Conservation (phyloP, 2,113 vertebrate species). For the Ceyx margarethae region DNA sequence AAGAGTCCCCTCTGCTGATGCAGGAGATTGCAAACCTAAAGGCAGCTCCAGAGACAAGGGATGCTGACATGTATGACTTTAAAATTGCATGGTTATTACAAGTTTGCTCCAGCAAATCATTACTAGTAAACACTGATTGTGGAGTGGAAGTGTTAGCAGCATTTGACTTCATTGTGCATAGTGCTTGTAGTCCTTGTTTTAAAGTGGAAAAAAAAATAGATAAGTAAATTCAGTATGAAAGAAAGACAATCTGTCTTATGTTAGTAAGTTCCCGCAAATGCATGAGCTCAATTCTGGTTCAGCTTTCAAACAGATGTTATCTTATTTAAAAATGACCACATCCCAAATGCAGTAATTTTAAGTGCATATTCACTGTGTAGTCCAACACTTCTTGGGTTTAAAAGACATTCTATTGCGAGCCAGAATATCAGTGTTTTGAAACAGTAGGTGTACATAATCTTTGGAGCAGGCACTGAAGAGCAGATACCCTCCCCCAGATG, state of each 20-base stretch:
- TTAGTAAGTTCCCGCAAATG: conserved; percentile 17
- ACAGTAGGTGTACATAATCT: not conserved
- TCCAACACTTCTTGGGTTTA: conserved; percentile 45
- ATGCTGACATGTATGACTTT: not conserved
- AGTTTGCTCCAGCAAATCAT: not conserved
- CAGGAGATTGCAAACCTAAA: not conserved
- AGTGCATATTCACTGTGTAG: conserved; percentile 39
- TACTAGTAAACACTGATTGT: not conserved
- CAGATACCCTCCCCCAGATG: not conserved
- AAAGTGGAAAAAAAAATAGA: not conserved
- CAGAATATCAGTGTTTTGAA: conserved; percentile 7
- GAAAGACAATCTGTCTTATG: conserved; percentile 15
- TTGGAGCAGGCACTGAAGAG: not conserved
- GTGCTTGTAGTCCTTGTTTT: not conserved
- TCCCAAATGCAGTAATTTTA: conserved; percentile 37
- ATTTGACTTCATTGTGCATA: not conserved
- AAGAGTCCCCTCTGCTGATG: not conserved
- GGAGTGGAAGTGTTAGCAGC: not conserved
- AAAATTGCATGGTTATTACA: not conserved
- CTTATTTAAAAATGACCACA: conserved; percentile 36
- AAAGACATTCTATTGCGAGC: conserved; percentile 34
- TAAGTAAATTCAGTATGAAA: not conserved
- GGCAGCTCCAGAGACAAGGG: not conserved
- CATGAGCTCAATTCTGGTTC: conserved; percentile 49
- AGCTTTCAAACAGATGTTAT: conserved; percentile 68